phyloP scores from a whole-genome alignment of 53 echinoderm and acorn worm species.

The Zoroaster sp. region DNA sequence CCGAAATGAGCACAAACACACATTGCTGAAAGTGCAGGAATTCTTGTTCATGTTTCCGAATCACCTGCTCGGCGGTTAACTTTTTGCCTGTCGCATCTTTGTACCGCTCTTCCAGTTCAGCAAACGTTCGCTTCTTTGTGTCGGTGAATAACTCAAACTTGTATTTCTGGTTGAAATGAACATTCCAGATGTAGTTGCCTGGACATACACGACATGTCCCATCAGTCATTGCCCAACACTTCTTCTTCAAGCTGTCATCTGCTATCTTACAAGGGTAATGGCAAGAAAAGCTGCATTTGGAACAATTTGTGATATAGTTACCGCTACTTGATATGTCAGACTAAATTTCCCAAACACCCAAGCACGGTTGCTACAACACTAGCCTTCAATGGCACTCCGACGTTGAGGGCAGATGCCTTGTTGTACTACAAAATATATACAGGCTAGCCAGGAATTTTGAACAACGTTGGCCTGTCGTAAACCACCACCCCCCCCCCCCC shows the following conservation, averaged over 20 bases:
- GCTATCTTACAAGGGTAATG: conserved; percentile 51
- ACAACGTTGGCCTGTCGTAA: too few species aligned
- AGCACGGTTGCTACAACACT: conserved; percentile 47
- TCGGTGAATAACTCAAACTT: conserved; percentile 38
- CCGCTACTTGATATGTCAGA: not conserved
- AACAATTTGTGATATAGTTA: conserved; percentile 58
- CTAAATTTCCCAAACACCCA: conserved; percentile 36
- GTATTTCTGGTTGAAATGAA: conserved; percentile 63
- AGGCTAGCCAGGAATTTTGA: too few species aligned
- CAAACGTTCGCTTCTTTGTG: conserved; percentile 12
- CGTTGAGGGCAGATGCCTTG: conserved; percentile 35
- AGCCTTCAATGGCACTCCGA: conserved; percentile 27
- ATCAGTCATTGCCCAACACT: conserved; percentile 37
- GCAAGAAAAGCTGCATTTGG: conserved; percentile 58
- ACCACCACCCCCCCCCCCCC: too few species aligned
- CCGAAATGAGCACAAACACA: conserved; percentile 29
- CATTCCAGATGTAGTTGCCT: conserved; percentile 47
- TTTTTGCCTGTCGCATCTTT: conserved; percentile 47
- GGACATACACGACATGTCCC: conserved; percentile 45
- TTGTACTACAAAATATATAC: too few species aligned
- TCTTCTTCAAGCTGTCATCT: conserved; percentile 5
- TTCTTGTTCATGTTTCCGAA: conserved; percentile 43
- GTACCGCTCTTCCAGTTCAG: conserved; percentile 37
- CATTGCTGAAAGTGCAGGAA: conserved; percentile 33
- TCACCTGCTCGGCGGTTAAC: conserved; percentile 49